Conservation (phyloP, 2,113 vertebrate species). For the Lepidiolamprologus cunningtoni region DNA sequence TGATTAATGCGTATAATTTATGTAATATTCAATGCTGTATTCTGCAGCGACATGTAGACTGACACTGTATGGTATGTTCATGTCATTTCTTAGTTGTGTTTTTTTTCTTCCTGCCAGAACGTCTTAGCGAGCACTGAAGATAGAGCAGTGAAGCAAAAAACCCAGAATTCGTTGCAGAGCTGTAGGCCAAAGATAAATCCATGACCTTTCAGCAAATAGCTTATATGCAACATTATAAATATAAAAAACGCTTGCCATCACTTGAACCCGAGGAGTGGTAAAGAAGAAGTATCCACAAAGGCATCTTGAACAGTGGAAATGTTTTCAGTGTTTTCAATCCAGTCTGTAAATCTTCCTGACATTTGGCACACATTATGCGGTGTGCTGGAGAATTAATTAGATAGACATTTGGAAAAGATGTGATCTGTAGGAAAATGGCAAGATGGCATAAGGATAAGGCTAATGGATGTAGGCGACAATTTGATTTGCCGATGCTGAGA, state of each 20-base stretch:
- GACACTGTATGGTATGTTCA: background rate
- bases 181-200: constrained; percentile 26
- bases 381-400: background rate
- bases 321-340: background rate
- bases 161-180: background rate
- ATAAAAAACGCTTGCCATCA: background rate
- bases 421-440: background rate
- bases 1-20: background rate
- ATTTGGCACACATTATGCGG: background rate
- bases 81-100: background rate
- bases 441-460: background rate
- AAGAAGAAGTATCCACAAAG: background rate
- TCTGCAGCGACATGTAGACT: background rate
- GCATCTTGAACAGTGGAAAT: background rate
- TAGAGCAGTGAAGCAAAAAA: constrained; percentile 9
- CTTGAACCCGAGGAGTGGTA: background rate
- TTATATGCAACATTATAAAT: constrained; percentile 5
- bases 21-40: background rate
- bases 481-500: background rate
- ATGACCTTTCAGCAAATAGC: constrained; percentile 39
- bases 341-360: background rate
- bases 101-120: background rate
- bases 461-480: background rate
- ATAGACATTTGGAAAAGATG: background rate
- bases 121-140: background rate